A percentile compares a stretch with the other conserved stretches of the same genome.
These are phyloP conservation scores for Phymatocera aterrima DNA, from an alignment of 2,888 invertebrate genomes.

Conservation along the genomic window DNA sequence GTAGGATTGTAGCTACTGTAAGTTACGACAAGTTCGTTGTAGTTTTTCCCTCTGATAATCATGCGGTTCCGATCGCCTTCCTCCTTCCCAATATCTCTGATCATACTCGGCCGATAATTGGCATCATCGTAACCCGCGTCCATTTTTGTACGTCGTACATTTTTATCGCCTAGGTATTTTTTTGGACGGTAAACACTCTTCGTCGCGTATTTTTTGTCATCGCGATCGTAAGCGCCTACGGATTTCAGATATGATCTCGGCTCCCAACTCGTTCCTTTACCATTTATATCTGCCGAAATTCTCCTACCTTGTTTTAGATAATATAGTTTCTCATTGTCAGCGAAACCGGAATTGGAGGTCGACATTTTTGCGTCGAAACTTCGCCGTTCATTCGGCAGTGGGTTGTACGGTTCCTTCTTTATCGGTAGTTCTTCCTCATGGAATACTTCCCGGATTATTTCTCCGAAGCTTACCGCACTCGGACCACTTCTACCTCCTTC, in stretches of 20 bases:
- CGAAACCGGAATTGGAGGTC: not conserved
- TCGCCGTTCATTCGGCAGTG: not conserved
- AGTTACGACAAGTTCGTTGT: constrained; percentile 9
- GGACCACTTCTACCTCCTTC: not conserved
- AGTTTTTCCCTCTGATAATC: constrained; percentile 5
- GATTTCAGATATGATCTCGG: constrained; percentile 30
- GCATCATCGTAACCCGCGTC: not conserved
- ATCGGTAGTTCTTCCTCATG: not conserved
- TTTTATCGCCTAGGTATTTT: constrained; percentile 15
- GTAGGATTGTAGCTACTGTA: constrained; percentile 33
- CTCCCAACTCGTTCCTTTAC: constrained; percentile 30
- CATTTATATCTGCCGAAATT: not conserved
- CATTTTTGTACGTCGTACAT: not conserved
- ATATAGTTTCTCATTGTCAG: constrained; percentile 61
- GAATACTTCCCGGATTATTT: constrained; percentile 36
- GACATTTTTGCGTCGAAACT: not conserved
- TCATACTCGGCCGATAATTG: constrained; percentile 34
- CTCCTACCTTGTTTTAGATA: constrained; percentile 65
- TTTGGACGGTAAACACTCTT: constrained; percentile 39
- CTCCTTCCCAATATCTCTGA: constrained; percentile 42
- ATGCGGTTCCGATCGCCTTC: constrained; percentile 45
- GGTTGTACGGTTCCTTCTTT: not conserved
- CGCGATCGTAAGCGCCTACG: not conserved
- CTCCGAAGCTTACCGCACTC: not conserved
- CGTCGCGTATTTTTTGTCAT: not conserved